Base-by-base conservation (phyloP, 1,140 invertebrate genomes). In the Ceratosolen solmsi region DNA sequence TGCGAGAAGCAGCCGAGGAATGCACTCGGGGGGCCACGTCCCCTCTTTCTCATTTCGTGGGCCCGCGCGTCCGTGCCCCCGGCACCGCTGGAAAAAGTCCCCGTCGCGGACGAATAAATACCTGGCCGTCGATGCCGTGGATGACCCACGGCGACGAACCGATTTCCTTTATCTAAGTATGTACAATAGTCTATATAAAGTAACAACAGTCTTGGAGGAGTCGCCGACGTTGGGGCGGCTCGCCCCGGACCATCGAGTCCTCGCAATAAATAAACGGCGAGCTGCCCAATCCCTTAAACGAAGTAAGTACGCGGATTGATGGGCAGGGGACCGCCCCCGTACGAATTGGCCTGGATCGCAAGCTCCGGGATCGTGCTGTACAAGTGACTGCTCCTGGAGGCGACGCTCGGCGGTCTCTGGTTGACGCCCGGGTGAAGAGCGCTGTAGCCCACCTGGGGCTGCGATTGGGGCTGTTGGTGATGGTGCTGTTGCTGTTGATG, bases 351-450 rank as follows among this genome's bases (percentile, higher is more conserved):
- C 13, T 88, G 90, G 54, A 88, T 85, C 81, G 86, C 89, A 63
- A 92, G 91, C 85, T 93, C 92, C 33, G 92, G 92, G 87, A 93
- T 93, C 38, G 92, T 93, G 85, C 92, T 92, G 87, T 93, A 93
- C 63, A 93, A 88, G 84, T 93, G 92, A 75, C 90, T 90, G 76
- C 88, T 88, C 75, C 89, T 89, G 17, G 90, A 91, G 3, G 88
- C 87, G n/a, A 92, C 89, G 80, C 92, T 92, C 2, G 89, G 86
- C 0, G 91, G 89, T 30, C 89, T 84, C 75, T 86, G 86, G 4
- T 22, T n/a, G 22, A 22, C 63, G 0, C 63, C 54, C 17, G 82
- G 51, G 54, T 91, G 90, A 11, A 90, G 83, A 38, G 89, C 87
- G 83, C 88, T 90, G 84, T 89, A 92, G 46, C 88, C 88, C 63